A percentile compares a stretch with the other conserved stretches of the same genome.
phyloP scores from a whole-genome alignment of 2,797 vertebrate species.

The Acipenser oxyrinchus region DNA sequence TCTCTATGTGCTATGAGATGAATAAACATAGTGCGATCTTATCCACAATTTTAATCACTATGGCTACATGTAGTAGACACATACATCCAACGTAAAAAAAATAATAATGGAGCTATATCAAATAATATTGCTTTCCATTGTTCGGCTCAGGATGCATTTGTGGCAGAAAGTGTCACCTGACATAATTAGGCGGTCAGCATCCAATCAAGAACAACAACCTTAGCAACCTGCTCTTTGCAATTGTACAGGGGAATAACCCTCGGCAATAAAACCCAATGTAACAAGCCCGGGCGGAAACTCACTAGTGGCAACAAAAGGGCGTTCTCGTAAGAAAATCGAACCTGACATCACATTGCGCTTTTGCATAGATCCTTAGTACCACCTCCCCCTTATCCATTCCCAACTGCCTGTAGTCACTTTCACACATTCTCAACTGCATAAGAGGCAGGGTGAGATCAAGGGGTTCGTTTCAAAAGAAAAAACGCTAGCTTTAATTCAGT shows the following conservation, averaged over 20 bases:
- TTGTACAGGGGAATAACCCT: slow-evolving; percentile 18
- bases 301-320: slow-evolving; percentile 20
- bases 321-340: slow-evolving; percentile 23
- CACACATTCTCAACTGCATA: slow-evolving; percentile 47
- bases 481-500: slow-evolving; percentile 30
- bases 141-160: background rate
- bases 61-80: too few relatives aligned
- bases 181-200: slow-evolving; percentile 16
- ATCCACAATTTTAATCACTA: too few relatives aligned
- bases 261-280: slow-evolving; percentile 23
- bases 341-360: slow-evolving; percentile 61
- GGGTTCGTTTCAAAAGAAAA: slow-evolving; percentile 13
- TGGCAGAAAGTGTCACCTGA: slow-evolving; percentile 11
- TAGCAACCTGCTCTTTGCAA: slow-evolving; percentile 30
- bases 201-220: slow-evolving; percentile 22
- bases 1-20: too few relatives aligned
- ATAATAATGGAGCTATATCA: slow-evolving; percentile 9
- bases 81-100: background rate
- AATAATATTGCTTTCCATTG: background rate
- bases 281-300: slow-evolving; percentile 11
- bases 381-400: slow-evolving; percentile 29
- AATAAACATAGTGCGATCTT: too few relatives aligned
- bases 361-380: slow-evolving; percentile 32
- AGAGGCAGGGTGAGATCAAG: slow-evolving; percentile 27
- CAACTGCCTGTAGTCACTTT: slow-evolving; percentile 39